Base-by-base conservation (phyloP, 1,140 invertebrate species). In the Eulimnadia texana region DNA sequence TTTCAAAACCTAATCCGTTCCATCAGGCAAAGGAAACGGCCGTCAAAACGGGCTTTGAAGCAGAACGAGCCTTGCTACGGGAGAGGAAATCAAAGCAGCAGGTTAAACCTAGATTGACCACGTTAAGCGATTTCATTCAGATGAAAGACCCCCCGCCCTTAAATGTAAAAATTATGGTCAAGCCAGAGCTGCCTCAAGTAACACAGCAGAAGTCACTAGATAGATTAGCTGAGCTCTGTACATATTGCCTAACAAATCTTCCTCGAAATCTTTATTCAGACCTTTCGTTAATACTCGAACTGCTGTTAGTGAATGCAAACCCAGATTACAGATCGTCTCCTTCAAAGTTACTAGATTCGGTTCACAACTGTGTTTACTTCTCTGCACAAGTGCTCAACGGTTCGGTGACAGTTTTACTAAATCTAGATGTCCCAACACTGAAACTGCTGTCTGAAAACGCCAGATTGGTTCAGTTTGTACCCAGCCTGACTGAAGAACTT, bases 351-450 rank as follows among this genome's bases (percentile, higher is more conserved):
- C 71, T 78, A 60, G 59, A 66, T 9, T 68, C 72, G 11, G 68
- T 79, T 23, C 80, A 82, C 65, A 82, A 83, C 70, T 76, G 79
- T 66, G 74, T 82, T 6, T 82, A 80, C 70, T 82, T 83, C 74
- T 75, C 79, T 47, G 71, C 72, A n/a, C 70, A 67, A 56, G 73
- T 78, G 60, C 69, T 83, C 24, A 68, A 73, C 55, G 64, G 71
- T 33, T 73, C 77, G 50, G 68, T 69, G 27, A 64, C 71, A 19
- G 67, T 81, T n/a, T 65, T 83, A 25, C 66, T 67, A 23, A 69
- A 71, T 62, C 71, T 82, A 28, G 81, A 83, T 67, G 72, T 74
- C 65, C 65, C 72, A 1, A 79, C 80, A 1, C 66, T 83, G 2
- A 73, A 74, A 59, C 68, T 79, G 13, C 68, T 84, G 25, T 71